Evolutionary conservation across 2,113 vertebrate genomes (phyloP), one percentile per base, ranked within the genome.

Genomic region (Phycodurus eques): DNA sequence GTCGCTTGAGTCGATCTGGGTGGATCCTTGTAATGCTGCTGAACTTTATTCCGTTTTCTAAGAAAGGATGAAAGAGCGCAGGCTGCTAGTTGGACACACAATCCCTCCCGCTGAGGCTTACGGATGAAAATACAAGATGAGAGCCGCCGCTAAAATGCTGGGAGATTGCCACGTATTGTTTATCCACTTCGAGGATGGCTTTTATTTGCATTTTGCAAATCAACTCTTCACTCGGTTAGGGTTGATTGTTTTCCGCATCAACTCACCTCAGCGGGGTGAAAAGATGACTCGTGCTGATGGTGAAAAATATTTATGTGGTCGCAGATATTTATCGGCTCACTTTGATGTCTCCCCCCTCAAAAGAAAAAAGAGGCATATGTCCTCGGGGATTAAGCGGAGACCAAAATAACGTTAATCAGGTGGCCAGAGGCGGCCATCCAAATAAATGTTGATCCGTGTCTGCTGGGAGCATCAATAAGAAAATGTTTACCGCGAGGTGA

Each of bases 1-100:
- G 13, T 46, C n/a, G 15, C 80, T 79, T 43, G 72, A 74, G 64
- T 83, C 57, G 60, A 76, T 82, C 78, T 70, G 75, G 59, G 74
- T 69, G 75, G 85, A 90, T 91, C 88, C 85, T 78, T 86, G 83
- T 91, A 88, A 90, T 88, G 87, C 87, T 67, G 84, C 84, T 89
- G 80, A 92, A 91, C 87, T 89, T 86, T 85, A 82, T 79, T 85
- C 83, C 76, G 73, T 71, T 85, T 63, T 86, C 83, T 69, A 60
- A 82, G 76, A 87, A 82, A 79, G 85, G 85, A 89, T 85, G 75
- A 89, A 85, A 88, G 83, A 73, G 77, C 57, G 46, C 63, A 68
- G 76, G 75, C 62, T 85, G 81, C 77, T 82, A 78, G 80, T 84
- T 84, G 80, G 83, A 80, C 83, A 77, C 81, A 73, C 47, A 15